phyloP scores from a whole-genome alignment of 1,140 invertebrate genomes.

The Musca vetustissima region DNA sequence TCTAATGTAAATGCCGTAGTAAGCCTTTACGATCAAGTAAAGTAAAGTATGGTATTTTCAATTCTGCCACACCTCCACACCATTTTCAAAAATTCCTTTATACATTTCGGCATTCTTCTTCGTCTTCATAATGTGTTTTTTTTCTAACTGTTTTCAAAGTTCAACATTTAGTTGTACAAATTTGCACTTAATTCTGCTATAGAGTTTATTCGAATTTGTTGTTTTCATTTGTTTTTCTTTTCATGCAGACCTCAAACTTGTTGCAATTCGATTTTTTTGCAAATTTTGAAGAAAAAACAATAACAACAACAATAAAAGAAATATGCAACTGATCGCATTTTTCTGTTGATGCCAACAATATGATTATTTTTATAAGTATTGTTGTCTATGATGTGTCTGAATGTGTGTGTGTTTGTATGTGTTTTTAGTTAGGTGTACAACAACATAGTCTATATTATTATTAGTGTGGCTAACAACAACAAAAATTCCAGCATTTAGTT shows the following conservation, averaged over 20 bases:
- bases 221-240: neutral
- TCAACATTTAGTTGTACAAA: neutral
- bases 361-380: neutral
- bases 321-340: slow-evolving; percentile 15
- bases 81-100: too few relatives aligned
- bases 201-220: too few relatives aligned
- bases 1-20: too few relatives aligned
- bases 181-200: neutral
- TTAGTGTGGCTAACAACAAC: neutral
- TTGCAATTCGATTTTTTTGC: neutral
- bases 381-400: too few relatives aligned
- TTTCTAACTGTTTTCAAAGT: neutral
- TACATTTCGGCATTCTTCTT: neutral
- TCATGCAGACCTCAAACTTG: neutral
- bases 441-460: too few relatives aligned
- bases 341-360: slow-evolving; percentile 19
- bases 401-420: too few relatives aligned
- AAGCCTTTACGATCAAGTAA: too few relatives aligned
- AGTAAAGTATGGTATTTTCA: too few relatives aligned
- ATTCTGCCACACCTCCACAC: too few relatives aligned
- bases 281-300: too few relatives aligned
- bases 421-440: too few relatives aligned
- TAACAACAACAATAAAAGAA: too few relatives aligned
- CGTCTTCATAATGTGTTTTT: neutral
- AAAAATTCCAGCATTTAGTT: neutral